Conservation (phyloP, 2,797 vertebrate species). For the Onychomys leucogaster region DNA sequence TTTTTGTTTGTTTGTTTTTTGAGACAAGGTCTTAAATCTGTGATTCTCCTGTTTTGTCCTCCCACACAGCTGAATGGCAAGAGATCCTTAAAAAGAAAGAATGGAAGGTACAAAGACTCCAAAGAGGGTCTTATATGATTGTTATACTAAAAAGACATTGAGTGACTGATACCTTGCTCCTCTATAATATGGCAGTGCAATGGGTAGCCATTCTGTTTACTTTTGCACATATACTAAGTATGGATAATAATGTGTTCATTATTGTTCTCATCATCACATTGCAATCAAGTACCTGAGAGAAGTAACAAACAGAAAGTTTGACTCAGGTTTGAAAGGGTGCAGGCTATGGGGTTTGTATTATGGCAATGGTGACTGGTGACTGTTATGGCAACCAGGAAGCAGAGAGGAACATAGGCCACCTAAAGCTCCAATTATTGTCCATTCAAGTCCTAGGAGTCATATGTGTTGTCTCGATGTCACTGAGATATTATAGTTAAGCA, state of each 20-base stretch:
- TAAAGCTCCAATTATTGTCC: neutral
- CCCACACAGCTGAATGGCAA: neutral
- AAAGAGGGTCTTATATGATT: neutral
- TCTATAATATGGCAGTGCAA: neutral
- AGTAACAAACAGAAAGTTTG: neutral
- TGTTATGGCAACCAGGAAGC: neutral
- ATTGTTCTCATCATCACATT: neutral
- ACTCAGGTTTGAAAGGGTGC: neutral
- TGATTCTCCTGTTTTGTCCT: neutral
- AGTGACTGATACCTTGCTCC: neutral
- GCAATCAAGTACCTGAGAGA: neutral
- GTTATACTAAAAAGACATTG: no score
- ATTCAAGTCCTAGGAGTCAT: neutral
- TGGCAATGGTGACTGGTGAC: neutral
- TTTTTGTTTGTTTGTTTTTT: neutral
- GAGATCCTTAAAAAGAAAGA: neutral
- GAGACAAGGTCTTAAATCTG: neutral
- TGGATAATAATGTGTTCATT: neutral
- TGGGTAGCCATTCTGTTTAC: neutral
- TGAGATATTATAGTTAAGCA: neutral
- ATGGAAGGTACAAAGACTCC: neutral
- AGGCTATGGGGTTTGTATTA: neutral
- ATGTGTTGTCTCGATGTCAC: neutral
- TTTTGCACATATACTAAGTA: neutral
- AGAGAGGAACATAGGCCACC: neutral